Evolutionary conservation across 2,888 invertebrate species (phyloP).

Genomic region (Hetaerina titia): DNA sequence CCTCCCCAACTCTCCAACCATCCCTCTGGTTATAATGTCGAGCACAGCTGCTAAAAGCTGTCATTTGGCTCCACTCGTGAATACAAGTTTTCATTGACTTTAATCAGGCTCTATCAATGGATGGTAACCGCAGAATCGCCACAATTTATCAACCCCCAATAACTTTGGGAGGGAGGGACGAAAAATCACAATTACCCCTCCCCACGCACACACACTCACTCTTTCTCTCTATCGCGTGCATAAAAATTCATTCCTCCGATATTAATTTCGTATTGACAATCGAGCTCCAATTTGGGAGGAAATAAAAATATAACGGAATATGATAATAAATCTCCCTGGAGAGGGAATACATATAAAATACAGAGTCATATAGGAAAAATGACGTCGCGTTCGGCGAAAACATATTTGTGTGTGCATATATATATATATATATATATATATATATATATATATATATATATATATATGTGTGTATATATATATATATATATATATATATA

Average conservation of each 20-base stretch:
- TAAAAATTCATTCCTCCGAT: no score
- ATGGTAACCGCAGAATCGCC: not conserved
- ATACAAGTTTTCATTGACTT: not conserved
- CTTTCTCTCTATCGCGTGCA: no score
- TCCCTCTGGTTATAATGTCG: not conserved
- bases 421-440: no score
- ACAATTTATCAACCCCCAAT: not conserved
- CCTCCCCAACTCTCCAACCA: not conserved
- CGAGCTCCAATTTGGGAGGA: not conserved
- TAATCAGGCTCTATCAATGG: not conserved
- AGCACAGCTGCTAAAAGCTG: not conserved
- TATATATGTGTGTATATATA: no score
- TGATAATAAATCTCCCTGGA: not conserved
- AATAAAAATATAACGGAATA: not conserved
- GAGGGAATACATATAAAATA: not conserved
- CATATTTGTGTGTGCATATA: no score
- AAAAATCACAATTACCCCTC: not conserved
- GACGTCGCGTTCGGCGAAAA: no score
- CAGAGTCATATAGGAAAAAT: no score
- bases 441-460: no score
- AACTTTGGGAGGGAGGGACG: no score
- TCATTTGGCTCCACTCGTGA: not conserved
- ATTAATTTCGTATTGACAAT: not conserved
- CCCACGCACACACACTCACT: not conserved
- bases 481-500: no score